Conservation (phyloP, 2,797 vertebrate species). For the Gambusia yucatana region DNA sequence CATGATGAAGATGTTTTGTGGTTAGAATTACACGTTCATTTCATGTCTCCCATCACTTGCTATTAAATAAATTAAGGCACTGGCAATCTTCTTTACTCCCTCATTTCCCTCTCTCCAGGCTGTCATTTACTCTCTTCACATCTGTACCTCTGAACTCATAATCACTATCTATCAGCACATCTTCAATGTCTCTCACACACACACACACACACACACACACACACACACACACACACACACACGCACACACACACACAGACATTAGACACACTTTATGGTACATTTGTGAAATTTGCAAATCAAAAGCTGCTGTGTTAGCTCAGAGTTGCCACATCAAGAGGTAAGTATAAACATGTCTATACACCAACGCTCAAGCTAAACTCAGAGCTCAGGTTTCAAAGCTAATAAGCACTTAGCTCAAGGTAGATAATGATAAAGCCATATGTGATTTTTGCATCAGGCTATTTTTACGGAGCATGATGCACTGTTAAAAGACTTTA, state of each 20-base stretch:
- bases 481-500: neutral
- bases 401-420: neutral
- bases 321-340: neutral
- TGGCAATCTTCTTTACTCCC: constrained; percentile 31
- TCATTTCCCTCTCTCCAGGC: constrained; percentile 50
- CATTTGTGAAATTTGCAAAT: constrained; percentile 11
- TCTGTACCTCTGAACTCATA: constrained; percentile 39
- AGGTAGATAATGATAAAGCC: neutral
- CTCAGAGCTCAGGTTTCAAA: neutral
- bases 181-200: neutral
- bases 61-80: constrained; percentile 43
- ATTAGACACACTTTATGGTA: constrained; percentile 13
- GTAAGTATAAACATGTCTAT: neutral
- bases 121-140: constrained; percentile 47
- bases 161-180: constrained; percentile 44
- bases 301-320: constrained; percentile 9
- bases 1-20: constrained; percentile 20
- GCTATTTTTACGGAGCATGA: neutral
- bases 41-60: constrained; percentile 19
- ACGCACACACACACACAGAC: neutral
- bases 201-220: neutral
- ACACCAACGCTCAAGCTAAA: neutral
- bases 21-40: constrained; percentile 20
- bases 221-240: neutral
- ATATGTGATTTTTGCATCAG: neutral